A percentile compares a stretch with the other conserved stretches of the same genome.
Evolutionary conservation across 2,888 invertebrate genomes (phyloP).

Genomic region (Drosophila anomalata): DNA sequence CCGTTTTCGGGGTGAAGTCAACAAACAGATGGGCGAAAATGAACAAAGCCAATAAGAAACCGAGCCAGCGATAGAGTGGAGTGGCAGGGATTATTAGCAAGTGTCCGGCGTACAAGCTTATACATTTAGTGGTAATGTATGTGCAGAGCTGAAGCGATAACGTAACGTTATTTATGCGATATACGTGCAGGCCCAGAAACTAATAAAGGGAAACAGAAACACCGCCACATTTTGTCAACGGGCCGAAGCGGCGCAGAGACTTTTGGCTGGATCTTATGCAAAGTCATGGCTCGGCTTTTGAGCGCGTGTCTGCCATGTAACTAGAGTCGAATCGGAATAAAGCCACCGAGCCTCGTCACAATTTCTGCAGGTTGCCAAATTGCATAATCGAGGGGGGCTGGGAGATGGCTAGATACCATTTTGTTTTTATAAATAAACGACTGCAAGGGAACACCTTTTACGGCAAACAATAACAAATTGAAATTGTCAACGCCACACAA

Average conservation of each 20-base stretch:
- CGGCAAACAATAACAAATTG: constrained; percentile 68
- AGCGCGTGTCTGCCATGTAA: constrained; percentile 52
- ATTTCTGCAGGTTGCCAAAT: constrained; percentile 76
- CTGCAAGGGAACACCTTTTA: constrained; percentile 60
- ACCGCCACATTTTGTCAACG: constrained; percentile 24
- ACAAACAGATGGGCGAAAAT: constrained; percentile 60
- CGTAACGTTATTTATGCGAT: constrained; percentile 70
- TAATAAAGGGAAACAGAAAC: constrained; percentile 20
- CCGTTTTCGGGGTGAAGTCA: constrained; percentile 45
- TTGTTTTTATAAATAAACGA: constrained; percentile 1
- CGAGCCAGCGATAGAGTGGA: constrained; percentile 5
- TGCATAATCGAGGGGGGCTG: constrained; percentile 57
- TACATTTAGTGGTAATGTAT: constrained; percentile 18
- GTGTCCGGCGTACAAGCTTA: constrained; percentile 20
- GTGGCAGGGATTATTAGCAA: constrained; percentile 44
- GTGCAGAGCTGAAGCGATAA: constrained; percentile 45
- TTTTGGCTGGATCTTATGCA: constrained; percentile 71
- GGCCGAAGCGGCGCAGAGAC: constrained; percentile 1
- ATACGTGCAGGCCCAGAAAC: constrained; percentile 58
- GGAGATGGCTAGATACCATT: constrained; percentile 11
- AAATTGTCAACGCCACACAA: constrained; percentile 68
- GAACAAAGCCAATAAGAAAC: constrained; percentile 65
- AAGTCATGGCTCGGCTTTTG: constrained; percentile 72
- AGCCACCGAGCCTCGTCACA: constrained; percentile 56
- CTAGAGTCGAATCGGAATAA: constrained; percentile 31